Evolutionary conservation across 2,113 vertebrate genomes (phyloP).

Genomic region (Laticauda colubrina): DNA sequence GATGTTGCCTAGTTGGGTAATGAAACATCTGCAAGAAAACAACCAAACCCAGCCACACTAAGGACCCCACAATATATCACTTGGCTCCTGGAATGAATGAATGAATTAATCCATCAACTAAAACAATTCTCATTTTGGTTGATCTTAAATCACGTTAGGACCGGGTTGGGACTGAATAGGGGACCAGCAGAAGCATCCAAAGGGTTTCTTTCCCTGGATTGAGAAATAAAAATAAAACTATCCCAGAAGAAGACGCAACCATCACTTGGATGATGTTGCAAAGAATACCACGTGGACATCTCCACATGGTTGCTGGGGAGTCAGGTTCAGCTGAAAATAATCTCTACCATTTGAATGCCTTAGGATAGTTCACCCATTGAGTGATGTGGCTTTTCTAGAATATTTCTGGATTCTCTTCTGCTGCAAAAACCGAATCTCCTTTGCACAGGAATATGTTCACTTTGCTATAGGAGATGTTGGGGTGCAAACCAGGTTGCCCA

Average conservation of each 20-base stretch:
- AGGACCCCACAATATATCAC: no score
- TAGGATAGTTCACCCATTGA: no score
- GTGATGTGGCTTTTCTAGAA: no score
- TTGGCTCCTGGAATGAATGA: no score
- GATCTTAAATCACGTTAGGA: neutral
- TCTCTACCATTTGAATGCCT: neutral
- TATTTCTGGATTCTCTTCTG: no score
- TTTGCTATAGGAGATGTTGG: no score
- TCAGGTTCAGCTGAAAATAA: neutral
- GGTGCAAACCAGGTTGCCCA: no score
- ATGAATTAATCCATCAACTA: neutral
- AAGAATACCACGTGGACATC: neutral
- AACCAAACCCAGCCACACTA: no score
- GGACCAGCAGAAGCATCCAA: neutral
- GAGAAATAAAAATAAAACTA: neutral
- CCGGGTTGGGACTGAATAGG: neutral
- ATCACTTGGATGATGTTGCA: neutral
- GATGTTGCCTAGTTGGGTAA: no score
- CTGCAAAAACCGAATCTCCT: no score
- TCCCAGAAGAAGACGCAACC: neutral
- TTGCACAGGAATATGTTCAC: no score
- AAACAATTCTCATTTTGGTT: neutral
- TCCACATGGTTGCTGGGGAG: neutral
- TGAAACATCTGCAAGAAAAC: no score
- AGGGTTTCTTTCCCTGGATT: neutral